These are phyloP conservation scores for Trachelus troglodyta DNA, from an alignment of 2,888 invertebrate species.

Conservation along the genomic window DNA sequence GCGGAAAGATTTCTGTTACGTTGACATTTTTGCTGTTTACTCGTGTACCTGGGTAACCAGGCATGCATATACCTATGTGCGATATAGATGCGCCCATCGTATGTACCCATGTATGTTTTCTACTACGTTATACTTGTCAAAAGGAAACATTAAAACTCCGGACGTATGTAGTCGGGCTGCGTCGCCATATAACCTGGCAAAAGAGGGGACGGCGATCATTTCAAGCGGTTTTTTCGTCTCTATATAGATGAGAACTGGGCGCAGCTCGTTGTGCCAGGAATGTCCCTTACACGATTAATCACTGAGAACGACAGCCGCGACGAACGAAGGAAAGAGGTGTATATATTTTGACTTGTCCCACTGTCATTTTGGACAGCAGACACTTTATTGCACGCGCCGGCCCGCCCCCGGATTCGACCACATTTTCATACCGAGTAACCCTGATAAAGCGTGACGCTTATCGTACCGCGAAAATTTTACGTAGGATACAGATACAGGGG, in stretches of 20 bases:
- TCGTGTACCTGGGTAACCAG: background rate
- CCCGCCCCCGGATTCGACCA: slow-evolving; percentile 32
- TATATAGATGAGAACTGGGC: slow-evolving; percentile 26
- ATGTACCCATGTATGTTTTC: background rate
- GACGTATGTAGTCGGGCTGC: background rate
- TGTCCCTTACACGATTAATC: slow-evolving; percentile 49
- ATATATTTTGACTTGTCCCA: slow-evolving; percentile 44
- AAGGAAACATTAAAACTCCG: background rate
- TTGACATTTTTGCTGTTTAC: background rate
- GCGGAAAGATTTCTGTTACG: background rate
- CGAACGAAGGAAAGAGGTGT: slow-evolving; percentile 35
- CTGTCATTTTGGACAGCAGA: slow-evolving; percentile 46
- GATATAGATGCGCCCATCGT: background rate
- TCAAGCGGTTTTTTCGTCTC: slow-evolving; percentile 1
- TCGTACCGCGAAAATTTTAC: slow-evolving; percentile 11
- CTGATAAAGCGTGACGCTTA: slow-evolving; percentile 45
- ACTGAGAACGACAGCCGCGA: slow-evolving; percentile 39
- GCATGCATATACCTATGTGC: background rate
- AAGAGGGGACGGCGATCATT: slow-evolving; percentile 3
- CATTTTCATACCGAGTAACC: slow-evolving; percentile 43
- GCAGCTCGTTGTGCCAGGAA: slow-evolving; percentile 43
- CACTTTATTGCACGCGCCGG: slow-evolving; percentile 44
- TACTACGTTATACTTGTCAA: background rate
- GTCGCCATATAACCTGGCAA: background rate
- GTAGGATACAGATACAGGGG: background rate